Conservation (phyloP, 2,797 vertebrate species). For the Psittacula echo region DNA sequence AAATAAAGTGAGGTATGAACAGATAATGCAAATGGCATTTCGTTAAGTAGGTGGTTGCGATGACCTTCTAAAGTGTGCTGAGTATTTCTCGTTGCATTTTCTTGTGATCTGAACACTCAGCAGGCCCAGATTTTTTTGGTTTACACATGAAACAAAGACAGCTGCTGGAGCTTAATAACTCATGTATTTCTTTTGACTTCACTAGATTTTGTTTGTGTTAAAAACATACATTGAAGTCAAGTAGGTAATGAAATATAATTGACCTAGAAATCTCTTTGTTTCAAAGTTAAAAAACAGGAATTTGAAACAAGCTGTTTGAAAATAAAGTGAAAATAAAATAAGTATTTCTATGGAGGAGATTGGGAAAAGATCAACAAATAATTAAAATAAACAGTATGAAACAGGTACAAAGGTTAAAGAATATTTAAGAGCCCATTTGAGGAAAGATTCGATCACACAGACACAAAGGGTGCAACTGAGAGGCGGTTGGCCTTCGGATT, state of each 20-base stretch:
- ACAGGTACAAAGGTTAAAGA: background rate
- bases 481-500: accelerated
- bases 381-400: background rate
- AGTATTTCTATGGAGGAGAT: accelerated
- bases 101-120: background rate
- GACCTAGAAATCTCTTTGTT: background rate
- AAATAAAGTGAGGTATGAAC: background rate
- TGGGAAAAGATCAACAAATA: background rate
- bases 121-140: background rate
- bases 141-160: background rate
- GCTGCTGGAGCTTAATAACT: background rate
- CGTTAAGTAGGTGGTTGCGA: background rate
- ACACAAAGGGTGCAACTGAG: background rate
- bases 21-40: background rate
- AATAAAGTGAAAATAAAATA: background rate
- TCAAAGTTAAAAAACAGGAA: background rate
- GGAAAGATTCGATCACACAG: background rate
- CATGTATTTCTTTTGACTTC: background rate
- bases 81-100: background rate
- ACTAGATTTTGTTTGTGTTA: background rate
- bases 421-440: background rate
- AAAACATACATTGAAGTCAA: background rate
- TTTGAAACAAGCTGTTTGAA: background rate
- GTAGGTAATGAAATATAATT: background rate
- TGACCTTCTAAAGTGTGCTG: background rate